Base-by-base conservation (phyloP, 2,888 invertebrate genomes). In the Cosmia trapezina region DNA sequence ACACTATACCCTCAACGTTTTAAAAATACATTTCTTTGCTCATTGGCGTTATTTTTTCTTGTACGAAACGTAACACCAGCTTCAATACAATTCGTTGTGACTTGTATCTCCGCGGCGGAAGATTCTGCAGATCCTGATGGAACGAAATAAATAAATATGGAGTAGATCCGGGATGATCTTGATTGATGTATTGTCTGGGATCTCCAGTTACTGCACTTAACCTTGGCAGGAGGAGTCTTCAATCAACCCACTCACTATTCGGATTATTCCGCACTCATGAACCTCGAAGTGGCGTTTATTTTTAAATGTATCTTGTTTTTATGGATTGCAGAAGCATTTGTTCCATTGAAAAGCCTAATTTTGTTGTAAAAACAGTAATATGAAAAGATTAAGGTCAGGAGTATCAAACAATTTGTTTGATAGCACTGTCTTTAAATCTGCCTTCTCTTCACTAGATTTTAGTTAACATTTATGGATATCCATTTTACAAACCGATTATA, bases 111-210 rank as follows among this genome's bases (percentile, higher is more conserved):
- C 62, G 54, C n/a, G 45, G 63, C 41, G 56, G 37, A 67, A 70
- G 61, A 69, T 66, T 71, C 57, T 22, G 72, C 63, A 19, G 45
- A 61, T 60, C 78, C 76, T 80, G 76, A 76, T 73, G 77, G 82
- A 84, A 86, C 72, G 79, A 88, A 88, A 88, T 88, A 90, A 89
- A 89, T 89, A 91, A 89, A 90, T 88, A 88, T 86, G 85, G 81
- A 89, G 85, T 70, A 83, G 86, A 85, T 86, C 83, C 80, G 71
- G 84, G 87, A 87, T 90, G 90, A 91, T 91, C 90, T 88, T 90
- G 91, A 92, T 90, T 90, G 90, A 92, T 90, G 90, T 85, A 87
- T 87, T 84, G 89, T 84, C 86, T 86, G 84, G 73, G 61, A 79
- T 78, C 75, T 73, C 70, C 82, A 70, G 78, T 78, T 73, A 64